These are phyloP conservation scores for Leptoteleia sp. DNA, from an alignment of 1,140 invertebrate genomes.

Conservation along the genomic window DNA sequence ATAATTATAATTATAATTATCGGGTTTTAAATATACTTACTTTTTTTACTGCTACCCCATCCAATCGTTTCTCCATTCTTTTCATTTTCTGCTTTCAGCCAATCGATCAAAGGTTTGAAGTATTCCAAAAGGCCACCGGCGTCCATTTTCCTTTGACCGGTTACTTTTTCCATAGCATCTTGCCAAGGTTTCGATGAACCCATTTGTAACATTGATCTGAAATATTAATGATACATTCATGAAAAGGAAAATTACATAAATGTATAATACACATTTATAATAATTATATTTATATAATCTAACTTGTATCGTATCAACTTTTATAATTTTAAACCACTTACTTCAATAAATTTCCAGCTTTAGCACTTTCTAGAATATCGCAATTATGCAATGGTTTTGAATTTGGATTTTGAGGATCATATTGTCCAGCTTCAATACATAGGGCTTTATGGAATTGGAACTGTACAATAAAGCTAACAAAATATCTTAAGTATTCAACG, in stretches of 20 bases:
- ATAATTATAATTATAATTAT: no score
- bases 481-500: constrained; percentile 93
- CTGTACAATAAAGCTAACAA: constrained; percentile 92
- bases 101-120: constrained; percentile 87
- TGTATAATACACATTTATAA: no score
- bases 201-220: constrained; percentile 88
- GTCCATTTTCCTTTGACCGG: constrained; percentile 87
- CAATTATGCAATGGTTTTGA: constrained; percentile 88
- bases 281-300: no score
- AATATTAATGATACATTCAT: not conserved
- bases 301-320: no score
- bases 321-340: constrained; percentile 12
- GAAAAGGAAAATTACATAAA: no score
- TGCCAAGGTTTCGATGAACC: constrained; percentile 91
- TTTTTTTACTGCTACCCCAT: constrained; percentile 80
- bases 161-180: constrained; percentile 89
- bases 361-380: constrained; percentile 90
- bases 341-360: constrained; percentile 84
- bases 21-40: not conserved
- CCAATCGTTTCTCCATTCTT: constrained; percentile 86
- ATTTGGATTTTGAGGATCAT: constrained; percentile 84
- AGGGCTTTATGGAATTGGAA: constrained; percentile 95
- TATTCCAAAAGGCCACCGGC: constrained; percentile 88
- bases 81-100: constrained; percentile 88
- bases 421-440: constrained; percentile 90